phyloP scores from a whole-genome alignment of 1,140 invertebrate species.

The Arctopsyche grandis region DNA sequence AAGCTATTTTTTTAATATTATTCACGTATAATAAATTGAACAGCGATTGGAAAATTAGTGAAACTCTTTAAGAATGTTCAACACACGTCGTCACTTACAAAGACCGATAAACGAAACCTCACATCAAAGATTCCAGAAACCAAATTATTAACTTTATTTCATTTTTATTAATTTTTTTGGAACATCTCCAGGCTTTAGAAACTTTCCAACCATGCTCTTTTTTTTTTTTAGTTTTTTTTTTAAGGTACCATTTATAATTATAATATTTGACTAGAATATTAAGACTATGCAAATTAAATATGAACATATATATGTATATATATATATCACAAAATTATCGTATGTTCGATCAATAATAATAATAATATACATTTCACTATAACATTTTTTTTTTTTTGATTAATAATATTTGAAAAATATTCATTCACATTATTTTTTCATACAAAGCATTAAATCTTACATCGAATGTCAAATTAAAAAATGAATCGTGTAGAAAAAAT shows the following conservation, averaged over 20 bases:
- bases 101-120: not conserved
- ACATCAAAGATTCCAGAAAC: too few species aligned
- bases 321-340: slow-evolving; percentile 50
- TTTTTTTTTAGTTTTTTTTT: slow-evolving; percentile 38
- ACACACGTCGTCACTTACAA: slow-evolving; percentile 3
- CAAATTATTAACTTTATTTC: too few species aligned
- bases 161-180: not conserved
- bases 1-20: not conserved
- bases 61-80: slow-evolving; percentile 22
- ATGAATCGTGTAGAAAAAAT: slow-evolving; percentile 24
- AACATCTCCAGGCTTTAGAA: slow-evolving; percentile 51
- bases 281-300: slow-evolving; percentile 44
- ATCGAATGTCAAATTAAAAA: not conserved
- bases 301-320: not conserved
- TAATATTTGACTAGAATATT: slow-evolving; percentile 51
- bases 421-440: not conserved
- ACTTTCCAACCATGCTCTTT: slow-evolving; percentile 54
- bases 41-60: slow-evolving; percentile 43
- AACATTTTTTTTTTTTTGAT: not conserved
- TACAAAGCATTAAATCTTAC: not conserved
- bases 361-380: too few species aligned
- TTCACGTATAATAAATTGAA: slow-evolving; percentile 30
- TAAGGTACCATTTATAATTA: slow-evolving; percentile 39
- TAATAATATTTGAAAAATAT: slow-evolving; percentile 16
- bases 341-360: slow-evolving; percentile 21